Evolutionary conservation across 2,888 invertebrate genomes (phyloP).

Genomic region (Drosophila bunnanda): DNA sequence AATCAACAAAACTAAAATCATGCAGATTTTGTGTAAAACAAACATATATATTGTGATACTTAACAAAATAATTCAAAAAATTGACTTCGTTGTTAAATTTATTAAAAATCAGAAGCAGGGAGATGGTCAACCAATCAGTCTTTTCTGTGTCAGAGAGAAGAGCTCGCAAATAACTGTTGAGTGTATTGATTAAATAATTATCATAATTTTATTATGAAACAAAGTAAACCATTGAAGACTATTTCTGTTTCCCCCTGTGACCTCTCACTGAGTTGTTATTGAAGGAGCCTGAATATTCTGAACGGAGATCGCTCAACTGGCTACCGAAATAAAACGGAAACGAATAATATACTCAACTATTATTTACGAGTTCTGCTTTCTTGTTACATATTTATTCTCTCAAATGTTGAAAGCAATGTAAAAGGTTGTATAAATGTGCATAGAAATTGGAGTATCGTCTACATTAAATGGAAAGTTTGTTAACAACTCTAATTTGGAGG

Average conservation of each 20-base stretch:
- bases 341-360: neutral
- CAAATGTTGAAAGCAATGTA: neutral
- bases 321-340: neutral
- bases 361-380: neutral
- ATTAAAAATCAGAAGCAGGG: neutral
- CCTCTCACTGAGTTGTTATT: neutral
- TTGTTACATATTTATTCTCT: neutral
- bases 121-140: neutral
- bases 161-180: neutral
- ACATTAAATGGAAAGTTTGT: neutral
- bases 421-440: neutral
- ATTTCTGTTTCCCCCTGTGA: neutral
- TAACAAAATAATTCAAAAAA: neutral
- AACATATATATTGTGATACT: neutral
- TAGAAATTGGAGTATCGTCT: neutral
- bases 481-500: neutral
- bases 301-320: neutral
- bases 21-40: slow-evolving; percentile 1
- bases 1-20: neutral
- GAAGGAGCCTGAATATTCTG: neutral
- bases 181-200: neutral
- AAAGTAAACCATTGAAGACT: neutral
- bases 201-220: neutral
- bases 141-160: neutral
- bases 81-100: neutral